Conservation (phyloP, 2,113 vertebrate species). For the Centrocercus urophasianus region DNA sequence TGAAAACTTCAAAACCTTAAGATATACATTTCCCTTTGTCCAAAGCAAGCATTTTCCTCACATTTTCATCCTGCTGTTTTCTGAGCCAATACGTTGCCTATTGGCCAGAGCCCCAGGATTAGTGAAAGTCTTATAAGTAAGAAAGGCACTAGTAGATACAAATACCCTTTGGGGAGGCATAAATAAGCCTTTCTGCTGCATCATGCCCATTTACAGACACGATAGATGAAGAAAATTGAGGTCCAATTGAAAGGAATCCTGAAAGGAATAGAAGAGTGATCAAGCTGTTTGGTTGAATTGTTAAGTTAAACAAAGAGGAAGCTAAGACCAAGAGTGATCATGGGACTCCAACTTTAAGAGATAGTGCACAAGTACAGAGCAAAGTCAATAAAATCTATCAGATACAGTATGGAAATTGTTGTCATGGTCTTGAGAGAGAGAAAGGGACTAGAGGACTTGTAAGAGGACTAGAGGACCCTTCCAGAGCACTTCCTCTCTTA, state of each 20-base stretch:
- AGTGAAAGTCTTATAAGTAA: background rate
- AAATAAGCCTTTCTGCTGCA: background rate
- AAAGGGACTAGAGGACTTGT: background rate
- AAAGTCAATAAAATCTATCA: background rate
- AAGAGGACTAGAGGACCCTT: background rate
- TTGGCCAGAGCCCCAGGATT: background rate
- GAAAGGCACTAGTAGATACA: background rate
- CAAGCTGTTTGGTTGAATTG: background rate
- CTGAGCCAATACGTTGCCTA: background rate
- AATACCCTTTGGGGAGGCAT: background rate
- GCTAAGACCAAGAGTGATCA: background rate
- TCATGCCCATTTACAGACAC: background rate
- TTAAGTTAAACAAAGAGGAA: background rate
- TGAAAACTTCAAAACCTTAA: background rate
- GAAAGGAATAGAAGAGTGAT: background rate
- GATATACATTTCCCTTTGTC: background rate
- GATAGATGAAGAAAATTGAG: background rate
- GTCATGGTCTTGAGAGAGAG: background rate
- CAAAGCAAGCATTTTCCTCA: background rate
- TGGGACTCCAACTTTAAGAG: background rate
- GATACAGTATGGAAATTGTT: background rate
- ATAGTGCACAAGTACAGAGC: background rate
- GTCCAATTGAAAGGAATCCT: background rate
- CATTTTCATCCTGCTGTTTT: background rate
- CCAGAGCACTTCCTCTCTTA: background rate